Evolutionary conservation across 1,140 invertebrate genomes (phyloP).

Genomic region (Lepeophtheirus salmonis): DNA sequence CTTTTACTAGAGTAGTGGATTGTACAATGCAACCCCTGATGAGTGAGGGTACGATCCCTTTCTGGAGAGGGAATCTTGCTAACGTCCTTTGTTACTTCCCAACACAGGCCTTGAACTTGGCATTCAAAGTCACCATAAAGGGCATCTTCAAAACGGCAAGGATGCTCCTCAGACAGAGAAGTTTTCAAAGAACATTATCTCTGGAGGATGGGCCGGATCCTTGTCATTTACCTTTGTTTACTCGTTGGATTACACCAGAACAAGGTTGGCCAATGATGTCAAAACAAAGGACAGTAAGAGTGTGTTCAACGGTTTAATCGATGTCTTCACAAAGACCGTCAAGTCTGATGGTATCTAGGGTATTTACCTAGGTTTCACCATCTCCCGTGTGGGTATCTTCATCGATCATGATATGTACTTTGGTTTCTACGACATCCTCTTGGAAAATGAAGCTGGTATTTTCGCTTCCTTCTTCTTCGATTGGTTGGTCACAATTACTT

Average conservation of each 20-base stretch:
- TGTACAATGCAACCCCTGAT: conserved; percentile 64
- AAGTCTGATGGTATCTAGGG: conserved; percentile 66
- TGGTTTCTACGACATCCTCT: conserved; percentile 76
- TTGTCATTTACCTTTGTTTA: conserved; percentile 85
- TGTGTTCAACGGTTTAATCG: conserved; percentile 65
- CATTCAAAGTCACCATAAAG: conserved; percentile 46
- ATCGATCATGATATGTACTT: conserved; percentile 83
- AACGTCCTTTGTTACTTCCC: conserved; percentile 86
- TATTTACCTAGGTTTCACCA: conserved; percentile 76
- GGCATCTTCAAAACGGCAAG: conserved; percentile 13
- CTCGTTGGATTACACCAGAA: conserved; percentile 83
- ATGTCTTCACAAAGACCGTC: conserved; percentile 70
- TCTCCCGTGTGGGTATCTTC: conserved; percentile 75
- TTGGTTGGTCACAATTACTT: conserved; percentile 52
- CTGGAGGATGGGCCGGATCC: conserved; percentile 79
- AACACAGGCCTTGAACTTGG: conserved; percentile 85
- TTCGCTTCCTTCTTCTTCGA: conserved; percentile 28
- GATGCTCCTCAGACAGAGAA: conserved; percentile 7
- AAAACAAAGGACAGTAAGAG: conserved; percentile 54
- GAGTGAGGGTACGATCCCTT: conserved; percentile 65
- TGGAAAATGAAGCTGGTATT: conserved; percentile 43
- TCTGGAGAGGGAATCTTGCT: conserved; percentile 85
- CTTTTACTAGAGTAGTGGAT: conserved; percentile 47
- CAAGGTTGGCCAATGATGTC: conserved; percentile 64
- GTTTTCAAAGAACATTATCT: conserved; percentile 49